These are phyloP conservation scores for Leptura quadrifasciata DNA, from an alignment of 2,888 invertebrate genomes.

Conservation along the genomic window DNA sequence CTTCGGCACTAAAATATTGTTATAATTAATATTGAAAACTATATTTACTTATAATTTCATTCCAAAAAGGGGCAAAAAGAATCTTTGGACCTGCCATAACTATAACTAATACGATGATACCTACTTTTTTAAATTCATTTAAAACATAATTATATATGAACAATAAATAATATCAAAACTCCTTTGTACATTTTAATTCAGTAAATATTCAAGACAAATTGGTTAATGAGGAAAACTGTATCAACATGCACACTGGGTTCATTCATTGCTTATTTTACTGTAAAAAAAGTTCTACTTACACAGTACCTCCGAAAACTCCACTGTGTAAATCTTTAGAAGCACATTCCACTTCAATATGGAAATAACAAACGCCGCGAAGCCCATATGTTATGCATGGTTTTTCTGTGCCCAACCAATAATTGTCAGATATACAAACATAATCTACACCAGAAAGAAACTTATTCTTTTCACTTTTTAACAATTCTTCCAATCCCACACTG, in stretches of 20 bases:
- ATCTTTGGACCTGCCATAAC: too few relatives aligned
- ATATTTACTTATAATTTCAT: too few relatives aligned
- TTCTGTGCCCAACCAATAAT: slow-evolving; percentile 96
- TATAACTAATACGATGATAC: too few relatives aligned
- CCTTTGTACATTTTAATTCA: too few relatives aligned
- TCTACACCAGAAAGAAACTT: slow-evolving; percentile 89
- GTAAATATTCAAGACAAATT: too few relatives aligned
- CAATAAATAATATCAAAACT: too few relatives aligned
- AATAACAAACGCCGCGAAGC: slow-evolving; percentile 95
- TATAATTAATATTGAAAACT: background rate
- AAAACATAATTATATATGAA: too few relatives aligned
- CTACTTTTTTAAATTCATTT: too few relatives aligned
- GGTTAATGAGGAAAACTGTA: too few relatives aligned
- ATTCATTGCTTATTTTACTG: background rate
- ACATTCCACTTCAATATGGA: slow-evolving; percentile 90
- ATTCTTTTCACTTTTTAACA: slow-evolving; percentile 82
- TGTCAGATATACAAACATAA: slow-evolving; percentile 98
- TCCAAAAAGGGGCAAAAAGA: too few relatives aligned
- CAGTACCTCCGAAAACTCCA: slow-evolving; percentile 36
- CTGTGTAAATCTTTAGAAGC: slow-evolving; percentile 91
- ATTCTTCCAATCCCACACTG: slow-evolving; percentile 92
- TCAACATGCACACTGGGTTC: background rate
- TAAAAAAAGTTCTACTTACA: slow-evolving; percentile 20
- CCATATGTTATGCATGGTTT: slow-evolving; percentile 98
- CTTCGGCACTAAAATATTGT: slow-evolving; percentile 79